Conservation (phyloP, 2,113 vertebrate genomes). For the Balaeniceps rex region DNA sequence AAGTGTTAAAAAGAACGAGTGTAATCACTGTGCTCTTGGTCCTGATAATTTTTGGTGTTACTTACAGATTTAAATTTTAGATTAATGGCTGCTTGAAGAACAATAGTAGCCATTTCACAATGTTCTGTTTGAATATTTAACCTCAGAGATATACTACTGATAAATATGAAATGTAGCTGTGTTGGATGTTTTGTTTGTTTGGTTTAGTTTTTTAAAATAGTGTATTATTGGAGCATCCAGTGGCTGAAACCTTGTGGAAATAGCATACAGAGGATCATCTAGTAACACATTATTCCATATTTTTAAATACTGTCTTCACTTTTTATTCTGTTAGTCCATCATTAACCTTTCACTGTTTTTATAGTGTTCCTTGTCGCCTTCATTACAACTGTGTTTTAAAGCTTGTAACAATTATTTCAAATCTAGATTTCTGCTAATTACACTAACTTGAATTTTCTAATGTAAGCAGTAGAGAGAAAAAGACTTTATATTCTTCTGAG, state of each 20-base stretch:
- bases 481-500: rapidly evolving
- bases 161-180: not conserved
- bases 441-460: not conserved
- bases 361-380: not conserved
- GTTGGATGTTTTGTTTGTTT: not conserved
- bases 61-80: not conserved
- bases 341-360: not conserved
- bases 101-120: not conserved
- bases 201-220: not conserved
- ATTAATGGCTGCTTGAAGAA: not conserved
- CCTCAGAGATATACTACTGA: not conserved
- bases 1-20: not conserved
- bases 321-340: not conserved
- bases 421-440: not conserved
- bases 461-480: not conserved
- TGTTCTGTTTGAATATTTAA: not conserved
- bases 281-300: not conserved
- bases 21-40: not conserved
- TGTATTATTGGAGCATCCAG: not conserved
- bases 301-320: not conserved
- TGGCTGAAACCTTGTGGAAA: not conserved
- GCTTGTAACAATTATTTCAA: not conserved
- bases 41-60: not conserved
- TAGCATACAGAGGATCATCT: not conserved
- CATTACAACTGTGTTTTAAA: not conserved